A percentile compares a stretch with the other conserved stretches of the same genome.
Conservation (phyloP, 2,797 vertebrate genomes). For the Acomys russatus region DNA sequence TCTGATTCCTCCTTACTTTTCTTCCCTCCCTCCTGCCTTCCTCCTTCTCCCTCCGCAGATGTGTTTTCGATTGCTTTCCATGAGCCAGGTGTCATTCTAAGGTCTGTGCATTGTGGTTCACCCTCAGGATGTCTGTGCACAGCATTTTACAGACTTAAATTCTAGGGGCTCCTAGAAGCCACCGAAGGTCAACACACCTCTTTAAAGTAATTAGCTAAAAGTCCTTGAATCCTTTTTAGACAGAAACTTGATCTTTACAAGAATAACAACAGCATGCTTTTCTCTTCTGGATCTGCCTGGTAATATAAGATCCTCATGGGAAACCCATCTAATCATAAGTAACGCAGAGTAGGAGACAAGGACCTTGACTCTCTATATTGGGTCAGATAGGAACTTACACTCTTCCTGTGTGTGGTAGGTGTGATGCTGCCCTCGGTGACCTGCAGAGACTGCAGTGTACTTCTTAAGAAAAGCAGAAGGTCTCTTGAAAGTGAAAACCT, state of each 20-base stretch:
- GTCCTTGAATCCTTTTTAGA: constrained; percentile 42
- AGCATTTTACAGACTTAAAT: neutral
- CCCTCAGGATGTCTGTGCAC: neutral
- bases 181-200: constrained; percentile 12
- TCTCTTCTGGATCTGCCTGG: neutral
- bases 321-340: neutral
- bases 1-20: neutral
- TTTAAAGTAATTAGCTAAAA: constrained; percentile 55
- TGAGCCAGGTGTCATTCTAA: neutral
- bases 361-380: neutral
- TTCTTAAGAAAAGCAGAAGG: constrained; percentile 32
- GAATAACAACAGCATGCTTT: constrained; percentile 22
- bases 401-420: neutral
- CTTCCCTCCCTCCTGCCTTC: neutral
- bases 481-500: constrained; percentile 10
- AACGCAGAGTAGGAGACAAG: neutral
- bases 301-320: constrained; percentile 7
- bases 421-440: neutral
- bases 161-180: neutral
- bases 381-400: neutral
- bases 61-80: neutral
- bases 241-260: constrained; percentile 53
- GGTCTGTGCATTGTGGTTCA: neutral
- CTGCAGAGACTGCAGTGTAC: neutral
- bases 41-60: neutral